Base-by-base conservation (phyloP, 2,797 vertebrate genomes). In the Mormyrus proboscirostris region DNA sequence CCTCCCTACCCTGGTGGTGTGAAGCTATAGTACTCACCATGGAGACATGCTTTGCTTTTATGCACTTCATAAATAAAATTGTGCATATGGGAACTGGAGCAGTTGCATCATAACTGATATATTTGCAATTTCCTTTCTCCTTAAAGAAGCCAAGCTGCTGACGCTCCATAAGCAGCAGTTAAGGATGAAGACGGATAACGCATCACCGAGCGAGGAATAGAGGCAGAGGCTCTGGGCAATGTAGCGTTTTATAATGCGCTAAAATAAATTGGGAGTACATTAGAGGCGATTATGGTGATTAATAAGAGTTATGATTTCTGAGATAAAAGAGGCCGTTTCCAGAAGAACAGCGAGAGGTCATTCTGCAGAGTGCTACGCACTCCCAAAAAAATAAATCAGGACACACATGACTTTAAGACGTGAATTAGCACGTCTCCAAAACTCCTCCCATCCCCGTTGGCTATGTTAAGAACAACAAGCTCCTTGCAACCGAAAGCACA, bases 1-100 rank as follows among this genome's bases (percentile, higher is more conserved):
- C 33, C 69, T 33, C 69, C 33, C 69, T 3, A 41, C 69, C 38
- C 38, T 47, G 38, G 73, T 47, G 73, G 38, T 79, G 73, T 79
- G 41, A 44, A 19, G 73, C 73, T 47, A n/a, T n/a, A 9, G 19
- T 47, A 9, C 73, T 79, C 16, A 79, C 41, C 38, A n/a, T 41
- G 33, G 73, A 44, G 41, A 41, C 73, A n/a, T 16, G 16, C 38
- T 47, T 79, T 47, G 73, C 38, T n/a, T 38, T 19, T 79, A 79
- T 79, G n/a, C 73, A 79, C 33, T 79, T 47, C 73, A 79, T 79
- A 79, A 79, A 79, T 79, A 79, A 79, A 79, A 79, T 6, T 47
- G 1, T 79, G 73, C 16, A 7, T 79, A 47, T n/a, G 38, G 73
- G 38, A 47, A 19, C 73, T 79, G 41, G 6, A 79, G 41, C 41